Percentiles rank a stretch among this genome's conserved stretches.
These are phyloP conservation scores for Cotesia glomerata DNA, from an alignment of 1,140 invertebrate species.

Conservation along the genomic window DNA sequence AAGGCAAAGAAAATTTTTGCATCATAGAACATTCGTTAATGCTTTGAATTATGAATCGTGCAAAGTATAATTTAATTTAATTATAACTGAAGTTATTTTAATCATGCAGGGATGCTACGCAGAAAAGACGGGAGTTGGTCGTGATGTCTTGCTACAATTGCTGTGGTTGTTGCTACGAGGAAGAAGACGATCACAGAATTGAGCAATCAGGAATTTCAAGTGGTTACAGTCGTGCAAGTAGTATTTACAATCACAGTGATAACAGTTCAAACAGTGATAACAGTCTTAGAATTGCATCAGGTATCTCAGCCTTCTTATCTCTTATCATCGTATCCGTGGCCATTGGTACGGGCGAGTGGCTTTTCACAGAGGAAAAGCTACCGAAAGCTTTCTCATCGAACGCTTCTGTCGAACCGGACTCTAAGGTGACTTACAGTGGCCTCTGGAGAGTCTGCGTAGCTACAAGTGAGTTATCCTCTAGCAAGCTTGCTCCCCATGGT, in stretches of 20 bases:
- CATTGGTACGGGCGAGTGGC: slow-evolving; percentile 67
- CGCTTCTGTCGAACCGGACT: slow-evolving; percentile 49
- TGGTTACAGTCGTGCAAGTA: slow-evolving; percentile 30
- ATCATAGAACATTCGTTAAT: no score
- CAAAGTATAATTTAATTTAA: not conserved
- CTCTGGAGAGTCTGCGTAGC: slow-evolving; percentile 58
- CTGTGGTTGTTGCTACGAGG: slow-evolving; percentile 45
- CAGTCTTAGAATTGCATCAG: slow-evolving; percentile 50
- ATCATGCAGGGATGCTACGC: slow-evolving; percentile 46
- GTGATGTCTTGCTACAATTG: slow-evolving; percentile 56
- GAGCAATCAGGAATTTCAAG: slow-evolving; percentile 20
- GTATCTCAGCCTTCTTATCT: slow-evolving; percentile 64
- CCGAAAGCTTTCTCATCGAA: slow-evolving; percentile 56
- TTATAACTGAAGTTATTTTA: not conserved
- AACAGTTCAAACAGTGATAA: slow-evolving; percentile 25
- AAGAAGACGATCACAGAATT: slow-evolving; percentile 30
- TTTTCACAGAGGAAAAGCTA: slow-evolving; percentile 68
- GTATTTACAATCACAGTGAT: slow-evolving; percentile 19
- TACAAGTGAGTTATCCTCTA: slow-evolving; percentile 47
- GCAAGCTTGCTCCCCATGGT: not conserved
- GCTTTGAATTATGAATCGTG: no score
- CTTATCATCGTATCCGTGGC: slow-evolving; percentile 64
- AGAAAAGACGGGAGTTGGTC: slow-evolving; percentile 40
- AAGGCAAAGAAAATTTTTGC: no score
- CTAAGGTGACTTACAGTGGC: slow-evolving; percentile 57